Conservation (phyloP, 2,797 vertebrate species). For the Crax fasciolata region DNA sequence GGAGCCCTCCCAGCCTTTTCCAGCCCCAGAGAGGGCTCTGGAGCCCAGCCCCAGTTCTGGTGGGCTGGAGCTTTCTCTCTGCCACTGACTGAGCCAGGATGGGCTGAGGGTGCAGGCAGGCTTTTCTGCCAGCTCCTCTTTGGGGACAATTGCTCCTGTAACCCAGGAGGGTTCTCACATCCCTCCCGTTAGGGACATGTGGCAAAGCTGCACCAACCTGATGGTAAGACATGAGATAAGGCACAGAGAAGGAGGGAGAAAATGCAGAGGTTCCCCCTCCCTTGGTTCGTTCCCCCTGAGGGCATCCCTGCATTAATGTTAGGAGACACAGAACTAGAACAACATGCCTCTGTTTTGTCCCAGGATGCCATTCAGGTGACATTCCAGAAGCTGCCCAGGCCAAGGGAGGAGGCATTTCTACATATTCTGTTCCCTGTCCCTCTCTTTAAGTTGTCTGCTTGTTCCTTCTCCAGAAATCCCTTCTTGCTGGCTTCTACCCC, state of each 20-base stretch:
- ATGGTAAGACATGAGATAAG: no score
- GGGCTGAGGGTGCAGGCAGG: no score
- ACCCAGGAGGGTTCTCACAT: no score
- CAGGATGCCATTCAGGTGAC: not conserved
- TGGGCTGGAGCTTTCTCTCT: no score
- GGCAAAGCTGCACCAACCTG: no score
- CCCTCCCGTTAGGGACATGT: no score
- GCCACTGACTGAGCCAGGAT: no score
- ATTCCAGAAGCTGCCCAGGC: not conserved
- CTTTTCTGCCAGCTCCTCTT: no score
- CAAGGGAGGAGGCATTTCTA: not conserved
- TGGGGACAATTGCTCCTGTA: no score
- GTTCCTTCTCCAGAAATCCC: not conserved
- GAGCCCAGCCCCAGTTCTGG: no score
- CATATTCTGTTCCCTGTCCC: not conserved
- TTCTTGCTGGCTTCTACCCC: slow-evolving; percentile 20
- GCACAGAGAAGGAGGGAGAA: not conserved
- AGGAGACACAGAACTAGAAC: not conserved
- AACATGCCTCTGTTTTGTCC: slow-evolving; percentile 25
- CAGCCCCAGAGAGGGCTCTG: not conserved
- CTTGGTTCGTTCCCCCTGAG: not conserved
- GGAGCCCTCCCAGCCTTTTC: not conserved
- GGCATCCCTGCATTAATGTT: not conserved
- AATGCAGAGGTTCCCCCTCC: not conserved
- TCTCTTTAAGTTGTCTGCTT: not conserved